A percentile compares a stretch with the other conserved stretches of the same genome.
Conservation (phyloP, 2,888 invertebrate genomes). For the Aplocera efformata region DNA sequence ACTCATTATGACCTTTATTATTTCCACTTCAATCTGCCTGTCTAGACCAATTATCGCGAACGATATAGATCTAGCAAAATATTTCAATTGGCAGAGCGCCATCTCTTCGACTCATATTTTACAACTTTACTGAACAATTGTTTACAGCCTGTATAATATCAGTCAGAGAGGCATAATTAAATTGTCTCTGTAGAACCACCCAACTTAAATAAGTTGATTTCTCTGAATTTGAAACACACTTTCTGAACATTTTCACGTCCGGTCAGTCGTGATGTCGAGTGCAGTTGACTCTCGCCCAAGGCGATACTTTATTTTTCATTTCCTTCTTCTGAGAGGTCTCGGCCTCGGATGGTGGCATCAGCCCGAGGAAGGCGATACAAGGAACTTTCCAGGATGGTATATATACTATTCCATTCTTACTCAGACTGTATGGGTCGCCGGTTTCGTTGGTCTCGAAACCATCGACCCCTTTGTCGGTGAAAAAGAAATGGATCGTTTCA, state of each 20-base stretch:
- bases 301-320: constrained; percentile 62
- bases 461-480: constrained; percentile 71
- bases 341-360: constrained; percentile 75
- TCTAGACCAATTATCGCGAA: constrained; percentile 5
- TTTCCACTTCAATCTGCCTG: constrained; percentile 4
- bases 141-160: constrained; percentile 17
- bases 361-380: constrained; percentile 57
- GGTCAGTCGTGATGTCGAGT: constrained; percentile 27
- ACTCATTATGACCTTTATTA: constrained; percentile 2
- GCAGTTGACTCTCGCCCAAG: constrained; percentile 37
- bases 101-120: background rate
- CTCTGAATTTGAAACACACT: constrained; percentile 2
- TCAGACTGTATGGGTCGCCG: constrained; percentile 63
- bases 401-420: constrained; percentile 63
- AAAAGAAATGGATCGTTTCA: constrained; percentile 68
- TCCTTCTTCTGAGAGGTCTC: constrained; percentile 54
- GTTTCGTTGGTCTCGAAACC: constrained; percentile 70
- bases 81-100: constrained; percentile 11
- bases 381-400: constrained; percentile 63
- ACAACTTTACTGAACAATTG: constrained; percentile 6
- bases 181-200: constrained; percentile 15
- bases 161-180: constrained; percentile 14
- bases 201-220: constrained; percentile 16
- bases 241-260: constrained; percentile 2
- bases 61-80: constrained; percentile 3